phyloP scores from a whole-genome alignment of 2,888 invertebrate genomes.

The Lycaena phlaeas region DNA sequence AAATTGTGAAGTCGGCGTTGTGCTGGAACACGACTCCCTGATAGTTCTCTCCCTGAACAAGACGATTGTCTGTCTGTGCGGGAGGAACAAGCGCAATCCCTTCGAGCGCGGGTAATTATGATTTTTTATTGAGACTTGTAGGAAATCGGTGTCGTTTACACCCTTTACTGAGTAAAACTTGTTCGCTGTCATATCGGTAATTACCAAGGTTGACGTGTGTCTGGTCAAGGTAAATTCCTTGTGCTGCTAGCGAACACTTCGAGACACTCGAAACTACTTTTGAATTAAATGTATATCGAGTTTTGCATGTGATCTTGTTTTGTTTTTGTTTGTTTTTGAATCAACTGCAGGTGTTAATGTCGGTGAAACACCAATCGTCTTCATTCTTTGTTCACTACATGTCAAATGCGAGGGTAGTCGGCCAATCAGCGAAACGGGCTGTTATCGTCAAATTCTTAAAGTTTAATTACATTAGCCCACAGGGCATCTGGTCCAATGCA shows the following conservation, averaged over 20 bases:
- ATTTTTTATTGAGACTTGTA: slow-evolving; percentile 6
- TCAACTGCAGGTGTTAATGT: too few species aligned
- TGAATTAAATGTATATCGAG: slow-evolving; percentile 4
- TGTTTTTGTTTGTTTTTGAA: slow-evolving; percentile 5
- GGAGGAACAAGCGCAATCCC: slow-evolving; percentile 58
- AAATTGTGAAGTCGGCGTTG: slow-evolving; percentile 70
- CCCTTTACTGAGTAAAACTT: slow-evolving; percentile 25
- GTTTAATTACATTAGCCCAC: too few species aligned
- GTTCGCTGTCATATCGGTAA: slow-evolving; percentile 42
- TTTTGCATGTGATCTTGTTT: not conserved
- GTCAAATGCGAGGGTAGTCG: too few species aligned
- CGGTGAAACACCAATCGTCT: too few species aligned
- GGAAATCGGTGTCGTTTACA: not conserved
- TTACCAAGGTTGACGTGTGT: slow-evolving; percentile 50
- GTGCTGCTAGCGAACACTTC: slow-evolving; percentile 18
- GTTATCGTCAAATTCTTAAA: too few species aligned
- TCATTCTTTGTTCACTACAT: too few species aligned
- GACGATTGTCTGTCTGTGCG: slow-evolving; percentile 70
- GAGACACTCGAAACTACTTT: slow-evolving; percentile 7
- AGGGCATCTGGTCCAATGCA: too few species aligned
- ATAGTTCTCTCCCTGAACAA: slow-evolving; percentile 67
- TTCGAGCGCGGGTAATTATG: slow-evolving; percentile 69
- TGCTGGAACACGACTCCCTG: slow-evolving; percentile 66
- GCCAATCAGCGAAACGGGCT: too few species aligned
- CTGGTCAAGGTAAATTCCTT: slow-evolving; percentile 51